These are phyloP conservation scores for Bothrops alternatus DNA, from an alignment of 2,797 vertebrate genomes.

Conservation along the genomic window DNA sequence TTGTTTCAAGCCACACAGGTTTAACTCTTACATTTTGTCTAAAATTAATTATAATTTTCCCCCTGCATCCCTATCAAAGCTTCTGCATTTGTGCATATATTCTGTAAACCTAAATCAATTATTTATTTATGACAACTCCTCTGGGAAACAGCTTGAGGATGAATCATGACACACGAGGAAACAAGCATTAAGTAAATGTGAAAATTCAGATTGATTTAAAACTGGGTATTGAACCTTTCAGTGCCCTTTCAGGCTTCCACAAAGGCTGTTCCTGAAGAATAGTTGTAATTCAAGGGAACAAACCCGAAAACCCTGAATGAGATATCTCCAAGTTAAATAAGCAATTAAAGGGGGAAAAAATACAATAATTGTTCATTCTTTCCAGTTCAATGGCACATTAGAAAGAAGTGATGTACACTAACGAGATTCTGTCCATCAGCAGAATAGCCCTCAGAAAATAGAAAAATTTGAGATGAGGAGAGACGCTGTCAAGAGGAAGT, in stretches of 20 bases:
- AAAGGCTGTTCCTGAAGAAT: not conserved
- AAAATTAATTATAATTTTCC: slow-evolving; percentile 1
- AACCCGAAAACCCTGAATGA: not conserved
- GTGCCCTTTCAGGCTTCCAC: not conserved
- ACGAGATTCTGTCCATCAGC: not conserved
- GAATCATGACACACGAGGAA: not conserved
- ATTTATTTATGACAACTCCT: not conserved
- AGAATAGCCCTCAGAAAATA: not conserved
- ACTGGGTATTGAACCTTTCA: not conserved
- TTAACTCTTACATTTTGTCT: not conserved
- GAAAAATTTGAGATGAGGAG: not conserved
- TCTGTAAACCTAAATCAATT: not conserved
- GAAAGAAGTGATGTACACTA: not conserved
- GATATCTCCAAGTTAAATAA: not conserved
- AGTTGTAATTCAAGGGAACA: not conserved
- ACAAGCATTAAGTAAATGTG: not conserved
- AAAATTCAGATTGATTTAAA: not conserved
- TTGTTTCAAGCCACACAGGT: not conserved
- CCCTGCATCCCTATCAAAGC: slow-evolving; percentile 1
- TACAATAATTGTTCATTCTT: not conserved
- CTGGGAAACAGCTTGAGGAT: slow-evolving; percentile 20
- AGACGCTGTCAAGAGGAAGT: not conserved
- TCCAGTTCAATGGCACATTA: not conserved
- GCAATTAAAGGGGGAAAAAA: not conserved
- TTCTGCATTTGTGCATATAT: slow-evolving; percentile 5